phyloP scores from a whole-genome alignment of 2,888 invertebrate species.

The Tipula unca region DNA sequence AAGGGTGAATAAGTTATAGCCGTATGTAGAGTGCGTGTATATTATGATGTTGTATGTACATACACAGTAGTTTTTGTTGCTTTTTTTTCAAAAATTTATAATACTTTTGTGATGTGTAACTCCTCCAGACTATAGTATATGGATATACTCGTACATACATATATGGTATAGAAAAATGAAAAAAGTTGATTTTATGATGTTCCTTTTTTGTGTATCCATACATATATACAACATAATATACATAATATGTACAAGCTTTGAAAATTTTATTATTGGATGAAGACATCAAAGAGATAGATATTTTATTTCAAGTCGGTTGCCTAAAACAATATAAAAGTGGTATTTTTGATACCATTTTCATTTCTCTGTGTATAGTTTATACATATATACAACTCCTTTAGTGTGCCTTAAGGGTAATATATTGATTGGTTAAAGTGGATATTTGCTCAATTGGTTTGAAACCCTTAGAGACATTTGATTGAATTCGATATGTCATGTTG shows the following conservation, averaged over 20 bases:
- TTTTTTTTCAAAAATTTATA: neutral
- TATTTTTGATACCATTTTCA: slow-evolving; percentile 8
- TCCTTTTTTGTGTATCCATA: neutral
- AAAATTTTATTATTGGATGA: neutral
- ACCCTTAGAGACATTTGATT: neutral
- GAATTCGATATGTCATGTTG: neutral
- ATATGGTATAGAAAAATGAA: neutral
- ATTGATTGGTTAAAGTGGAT: slow-evolving; percentile 4
- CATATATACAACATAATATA: neutral
- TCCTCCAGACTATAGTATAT: neutral
- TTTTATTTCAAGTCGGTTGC: slow-evolving; percentile 14
- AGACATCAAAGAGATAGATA: slow-evolving; percentile 8
- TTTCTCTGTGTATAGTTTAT: neutral
- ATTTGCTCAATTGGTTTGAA: neutral
- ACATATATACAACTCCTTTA: neutral
- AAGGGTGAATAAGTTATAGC: neutral
- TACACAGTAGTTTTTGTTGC: neutral
- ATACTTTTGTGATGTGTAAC: neutral
- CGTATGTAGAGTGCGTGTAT: neutral
- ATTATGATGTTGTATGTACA: neutral
- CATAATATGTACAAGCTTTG: slow-evolving; percentile 14
- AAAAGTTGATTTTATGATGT: neutral
- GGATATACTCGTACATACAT: neutral
- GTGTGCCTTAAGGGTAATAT: neutral
- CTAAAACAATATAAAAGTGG: slow-evolving; percentile 14